Conservation (phyloP, 1,140 invertebrate genomes). For the Fragariocoptes setiger region DNA sequence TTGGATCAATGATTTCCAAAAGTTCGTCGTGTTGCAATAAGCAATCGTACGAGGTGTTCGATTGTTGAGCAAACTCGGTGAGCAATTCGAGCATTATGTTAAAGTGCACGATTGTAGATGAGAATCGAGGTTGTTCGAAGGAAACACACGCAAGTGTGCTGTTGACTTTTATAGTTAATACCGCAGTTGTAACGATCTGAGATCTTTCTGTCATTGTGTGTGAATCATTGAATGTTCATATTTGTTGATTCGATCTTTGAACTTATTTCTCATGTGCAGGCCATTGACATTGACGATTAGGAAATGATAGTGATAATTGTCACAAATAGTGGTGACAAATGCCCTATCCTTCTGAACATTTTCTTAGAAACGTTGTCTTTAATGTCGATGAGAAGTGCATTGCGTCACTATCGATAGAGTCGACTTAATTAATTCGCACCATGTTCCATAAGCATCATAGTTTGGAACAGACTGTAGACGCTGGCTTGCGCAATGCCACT, state of each 20-base stretch:
- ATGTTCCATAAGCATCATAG: too few relatives aligned
- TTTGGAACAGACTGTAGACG: too few relatives aligned
- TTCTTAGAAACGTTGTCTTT: too few relatives aligned
- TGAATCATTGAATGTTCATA: constrained; percentile 49
- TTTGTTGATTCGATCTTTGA: constrained; percentile 50
- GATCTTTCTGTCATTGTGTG: constrained; percentile 47
- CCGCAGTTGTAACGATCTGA: constrained; percentile 24
- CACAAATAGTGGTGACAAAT: too few relatives aligned
- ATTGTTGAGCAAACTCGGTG: constrained; percentile 1
- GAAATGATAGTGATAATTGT: too few relatives aligned
- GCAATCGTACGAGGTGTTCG: constrained; percentile 13
- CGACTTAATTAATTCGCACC: too few relatives aligned
- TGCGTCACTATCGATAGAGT: too few relatives aligned
- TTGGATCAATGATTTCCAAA: constrained; percentile 16
- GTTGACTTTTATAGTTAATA: constrained; percentile 53
- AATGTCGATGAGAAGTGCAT: too few relatives aligned
- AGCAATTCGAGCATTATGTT: constrained; percentile 16
- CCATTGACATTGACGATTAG: constrained; percentile 67
- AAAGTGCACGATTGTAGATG: constrained; percentile 30
- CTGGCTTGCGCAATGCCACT: too few relatives aligned
- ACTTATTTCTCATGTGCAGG: constrained; percentile 17
- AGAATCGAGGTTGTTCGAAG: constrained; percentile 79
- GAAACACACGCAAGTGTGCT: constrained; percentile 63
- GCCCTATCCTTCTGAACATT: too few relatives aligned
- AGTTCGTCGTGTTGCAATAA: constrained; percentile 19